phyloP scores from a whole-genome alignment of 1,140 invertebrate genomes.

The Branchinecta lindahli region DNA sequence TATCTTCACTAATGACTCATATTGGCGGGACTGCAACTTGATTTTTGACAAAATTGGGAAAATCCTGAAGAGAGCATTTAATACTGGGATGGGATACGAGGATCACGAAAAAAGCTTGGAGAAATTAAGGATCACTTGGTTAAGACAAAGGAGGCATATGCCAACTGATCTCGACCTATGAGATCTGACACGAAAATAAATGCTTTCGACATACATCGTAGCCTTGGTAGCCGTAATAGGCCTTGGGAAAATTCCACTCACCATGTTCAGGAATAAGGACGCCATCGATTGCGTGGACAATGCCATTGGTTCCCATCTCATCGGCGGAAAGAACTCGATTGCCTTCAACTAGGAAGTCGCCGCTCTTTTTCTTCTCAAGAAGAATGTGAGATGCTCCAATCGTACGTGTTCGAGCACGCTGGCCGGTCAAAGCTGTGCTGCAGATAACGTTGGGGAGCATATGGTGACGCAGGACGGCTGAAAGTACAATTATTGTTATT shows the following conservation, averaged over 20 bases:
- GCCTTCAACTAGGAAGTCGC: conserved; percentile 35
- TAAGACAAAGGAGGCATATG: no score
- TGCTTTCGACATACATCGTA: no score
- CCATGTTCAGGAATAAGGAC: conserved; percentile 37
- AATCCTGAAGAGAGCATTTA: no score
- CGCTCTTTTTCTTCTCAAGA: conserved; percentile 37
- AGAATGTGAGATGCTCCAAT: conserved; percentile 36
- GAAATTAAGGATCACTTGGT: no score
- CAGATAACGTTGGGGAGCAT: conserved; percentile 49
- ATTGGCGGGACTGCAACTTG: no score
- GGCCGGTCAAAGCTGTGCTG: conserved; percentile 38
- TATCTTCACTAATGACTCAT: no score
- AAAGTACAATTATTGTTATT: conserved; percentile 13
- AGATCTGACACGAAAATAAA: no score
- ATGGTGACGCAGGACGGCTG: conserved; percentile 46
- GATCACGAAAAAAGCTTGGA: no score
- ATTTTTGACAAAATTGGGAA: no score
- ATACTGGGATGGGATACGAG: no score
- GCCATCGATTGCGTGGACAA: conserved; percentile 38
- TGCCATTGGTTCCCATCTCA: conserved; percentile 40
- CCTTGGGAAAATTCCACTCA: conserved; percentile 18
- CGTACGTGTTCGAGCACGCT: conserved; percentile 39
- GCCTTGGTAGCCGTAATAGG: no score
- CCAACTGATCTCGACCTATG: no score
- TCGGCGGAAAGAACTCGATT: conserved; percentile 29